phyloP scores from a whole-genome alignment of 2,888 invertebrate species.

The Norana najaformis region DNA sequence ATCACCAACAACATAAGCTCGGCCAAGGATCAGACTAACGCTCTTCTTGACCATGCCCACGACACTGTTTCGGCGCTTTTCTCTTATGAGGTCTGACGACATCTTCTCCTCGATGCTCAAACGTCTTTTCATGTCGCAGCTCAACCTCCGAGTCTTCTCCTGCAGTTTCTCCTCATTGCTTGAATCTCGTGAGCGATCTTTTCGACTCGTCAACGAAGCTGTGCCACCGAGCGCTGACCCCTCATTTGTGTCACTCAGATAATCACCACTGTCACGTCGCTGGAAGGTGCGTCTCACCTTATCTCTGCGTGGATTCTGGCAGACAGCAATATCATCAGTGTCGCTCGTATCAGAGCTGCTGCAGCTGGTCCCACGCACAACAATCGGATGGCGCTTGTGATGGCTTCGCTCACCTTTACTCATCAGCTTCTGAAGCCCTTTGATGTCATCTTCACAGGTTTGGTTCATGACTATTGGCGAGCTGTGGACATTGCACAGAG shows the following conservation, averaged over 20 bases:
- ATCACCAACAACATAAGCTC: conserved; percentile 9
- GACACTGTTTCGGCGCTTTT: conserved; percentile 18
- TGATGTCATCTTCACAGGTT: neutral
- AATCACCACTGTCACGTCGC: conserved; percentile 59
- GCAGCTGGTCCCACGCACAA: conserved; percentile 74
- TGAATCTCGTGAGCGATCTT: conserved; percentile 9
- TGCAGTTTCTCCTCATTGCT: neutral
- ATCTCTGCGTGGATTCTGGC: conserved; percentile 51
- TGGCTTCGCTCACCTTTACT: conserved; percentile 58
- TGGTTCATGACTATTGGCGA: neutral
- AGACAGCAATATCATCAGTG: conserved; percentile 64
- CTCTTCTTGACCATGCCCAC: conserved; percentile 31
- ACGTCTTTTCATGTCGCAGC: conserved; percentile 24
- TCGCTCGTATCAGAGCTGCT: conserved; percentile 93
- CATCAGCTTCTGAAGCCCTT: conserved; percentile 58
- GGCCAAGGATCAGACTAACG: conserved; percentile 30
- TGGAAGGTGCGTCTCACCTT: conserved; percentile 50
- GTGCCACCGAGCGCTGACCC: conserved; percentile 18
- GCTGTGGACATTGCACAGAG: neutral
- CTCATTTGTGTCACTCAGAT: conserved; percentile 60
- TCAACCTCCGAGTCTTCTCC: conserved; percentile 17
- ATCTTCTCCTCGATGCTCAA: conserved; percentile 18
- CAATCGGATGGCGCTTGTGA: conserved; percentile 67
- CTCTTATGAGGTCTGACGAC: neutral
- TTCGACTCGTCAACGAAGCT: neutral